These are phyloP conservation scores for Rhingia campestris DNA, from an alignment of 2,888 invertebrate genomes.

Conservation along the genomic window DNA sequence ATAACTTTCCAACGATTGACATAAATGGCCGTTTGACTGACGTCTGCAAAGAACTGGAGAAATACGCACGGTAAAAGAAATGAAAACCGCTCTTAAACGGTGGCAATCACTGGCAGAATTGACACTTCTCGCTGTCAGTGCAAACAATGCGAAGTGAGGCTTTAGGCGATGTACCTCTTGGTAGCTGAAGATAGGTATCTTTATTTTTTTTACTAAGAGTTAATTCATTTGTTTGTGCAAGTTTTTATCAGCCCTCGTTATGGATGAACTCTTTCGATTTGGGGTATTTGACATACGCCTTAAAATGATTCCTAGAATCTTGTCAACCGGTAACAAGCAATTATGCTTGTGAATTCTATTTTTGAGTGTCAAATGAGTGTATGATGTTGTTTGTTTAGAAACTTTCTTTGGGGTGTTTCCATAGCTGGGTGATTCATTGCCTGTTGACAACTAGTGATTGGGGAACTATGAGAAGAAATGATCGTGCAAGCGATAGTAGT, in stretches of 20 bases:
- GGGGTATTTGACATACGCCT: not conserved
- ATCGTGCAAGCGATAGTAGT: not conserved
- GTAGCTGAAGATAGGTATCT: slow-evolving; percentile 28
- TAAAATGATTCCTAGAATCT: not conserved
- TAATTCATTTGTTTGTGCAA: slow-evolving; percentile 43
- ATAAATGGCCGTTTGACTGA: slow-evolving; percentile 65
- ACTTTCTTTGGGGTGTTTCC: slow-evolving; percentile 9
- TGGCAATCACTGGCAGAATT: slow-evolving; percentile 19
- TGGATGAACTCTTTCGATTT: not conserved
- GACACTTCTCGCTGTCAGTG: slow-evolving; percentile 27
- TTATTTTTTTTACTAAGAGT: not conserved
- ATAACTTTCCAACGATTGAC: slow-evolving; percentile 70
- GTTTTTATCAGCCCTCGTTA: slow-evolving; percentile 49
- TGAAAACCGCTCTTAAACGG: slow-evolving; percentile 39
- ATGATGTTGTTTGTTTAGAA: not conserved
- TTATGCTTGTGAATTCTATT: not conserved
- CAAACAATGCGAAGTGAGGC: slow-evolving; percentile 30
- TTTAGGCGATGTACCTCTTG: slow-evolving; percentile 37
- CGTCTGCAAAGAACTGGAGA: slow-evolving; percentile 39
- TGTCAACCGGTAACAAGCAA: not conserved
- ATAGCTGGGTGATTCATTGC: not conserved
- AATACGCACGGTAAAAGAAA: slow-evolving; percentile 33
- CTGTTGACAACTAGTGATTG: not conserved
- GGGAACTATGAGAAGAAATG: not conserved
- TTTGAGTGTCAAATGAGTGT: not conserved